Percentiles rank a stretch among this genome's conserved stretches.
phyloP scores from a whole-genome alignment of 2,113 vertebrate species.

The Rattus norvegicus region DNA sequence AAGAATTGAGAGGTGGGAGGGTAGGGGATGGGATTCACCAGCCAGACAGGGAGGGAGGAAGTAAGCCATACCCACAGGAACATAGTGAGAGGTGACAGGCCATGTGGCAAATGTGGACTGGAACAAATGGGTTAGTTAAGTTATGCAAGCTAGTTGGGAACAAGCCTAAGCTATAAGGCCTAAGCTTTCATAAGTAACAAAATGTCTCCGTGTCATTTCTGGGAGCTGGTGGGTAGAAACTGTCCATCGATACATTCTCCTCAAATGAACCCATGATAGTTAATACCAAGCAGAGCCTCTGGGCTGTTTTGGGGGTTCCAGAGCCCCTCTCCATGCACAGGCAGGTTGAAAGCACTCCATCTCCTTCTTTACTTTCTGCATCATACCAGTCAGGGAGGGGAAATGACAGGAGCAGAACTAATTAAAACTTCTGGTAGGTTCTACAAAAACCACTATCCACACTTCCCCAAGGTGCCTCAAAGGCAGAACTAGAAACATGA shows the following conservation, averaged over 20 bases:
- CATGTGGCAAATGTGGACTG: too few relatives aligned
- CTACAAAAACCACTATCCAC: not conserved
- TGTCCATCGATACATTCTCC: not conserved
- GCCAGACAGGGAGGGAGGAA: too few relatives aligned
- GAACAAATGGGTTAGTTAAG: too few relatives aligned
- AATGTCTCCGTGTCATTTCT: too few relatives aligned
- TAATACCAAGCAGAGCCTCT: not conserved
- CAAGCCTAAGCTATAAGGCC: too few relatives aligned
- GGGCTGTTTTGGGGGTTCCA: not conserved
- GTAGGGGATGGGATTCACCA: too few relatives aligned
- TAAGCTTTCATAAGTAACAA: too few relatives aligned
- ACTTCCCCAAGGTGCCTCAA: not conserved
- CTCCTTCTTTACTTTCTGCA: not conserved
- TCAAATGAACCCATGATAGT: not conserved
- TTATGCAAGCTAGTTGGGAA: too few relatives aligned
- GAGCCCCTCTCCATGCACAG: not conserved
- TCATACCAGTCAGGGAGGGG: not conserved
- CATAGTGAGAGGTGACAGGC: too few relatives aligned
- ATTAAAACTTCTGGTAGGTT: slow-evolving; percentile 3
- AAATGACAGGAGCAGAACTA: not conserved
- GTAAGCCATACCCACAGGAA: too few relatives aligned
- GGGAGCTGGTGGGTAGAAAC: too few relatives aligned
- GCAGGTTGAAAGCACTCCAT: not conserved
- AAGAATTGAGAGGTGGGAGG: too few relatives aligned
- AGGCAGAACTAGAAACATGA: not conserved